Base-by-base conservation (phyloP, 1,140 invertebrate genomes). In the Hycleus phaleratus region DNA sequence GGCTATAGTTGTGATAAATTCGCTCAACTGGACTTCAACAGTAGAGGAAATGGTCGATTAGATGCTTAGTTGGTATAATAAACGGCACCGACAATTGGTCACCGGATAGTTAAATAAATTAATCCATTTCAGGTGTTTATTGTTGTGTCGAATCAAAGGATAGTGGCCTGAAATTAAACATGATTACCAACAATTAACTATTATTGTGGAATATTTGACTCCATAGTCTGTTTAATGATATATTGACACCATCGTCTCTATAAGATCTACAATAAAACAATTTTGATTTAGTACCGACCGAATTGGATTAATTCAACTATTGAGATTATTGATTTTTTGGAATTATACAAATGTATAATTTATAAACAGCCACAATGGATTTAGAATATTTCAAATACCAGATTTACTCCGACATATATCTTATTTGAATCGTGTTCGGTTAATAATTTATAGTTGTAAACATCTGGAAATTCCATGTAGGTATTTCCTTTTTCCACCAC, bases 111-210 rank as follows among this genome's bases (percentile, higher is more conserved):
- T 18, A 52, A 62, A 62, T 62, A 59, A 62, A 62, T 62, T 62
- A 59, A 62, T 62, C 61, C 42, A 38, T 56, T 59, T 4, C 7
- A 32, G 32, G 32, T 32, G 3, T 32, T 32, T 32, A 7, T 4
- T 62, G 50, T 46, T 45, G 57, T 59, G 61, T 59, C 61, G 56
- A 59, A 56, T 18, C 60, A 62, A 59, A 59, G 7, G 4, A 32
- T 4, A 32, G 32, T 57, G 56, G 61, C 59, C 59, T 52, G 43
- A 62, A 47, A 54, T 52, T 52, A 56, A 59, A 62, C 48, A 53
- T 49, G 45, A 52, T 26, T 48, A 46, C 53, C 32, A 32, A 62
- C 56, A 59, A 62, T 62, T 53, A 46, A 48, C 32, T 39, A 38
- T 56, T 59, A 62, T 56, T 62, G 51, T 49, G 51, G 25, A 53